Conservation (phyloP, 92 coral and sea anemone genomes). For the Actinernus sp. region DNA sequence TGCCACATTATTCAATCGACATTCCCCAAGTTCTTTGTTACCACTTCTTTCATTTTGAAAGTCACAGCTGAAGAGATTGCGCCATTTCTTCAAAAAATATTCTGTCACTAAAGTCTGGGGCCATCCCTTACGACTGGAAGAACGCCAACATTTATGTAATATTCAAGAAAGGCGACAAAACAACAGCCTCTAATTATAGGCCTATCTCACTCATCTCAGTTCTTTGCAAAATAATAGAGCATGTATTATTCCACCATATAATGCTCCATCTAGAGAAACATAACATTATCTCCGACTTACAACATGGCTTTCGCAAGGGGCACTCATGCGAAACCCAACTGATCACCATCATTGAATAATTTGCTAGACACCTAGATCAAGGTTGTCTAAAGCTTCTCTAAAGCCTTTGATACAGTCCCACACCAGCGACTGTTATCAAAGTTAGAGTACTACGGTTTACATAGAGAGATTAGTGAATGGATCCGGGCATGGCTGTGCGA, state of each 20-base stretch:
- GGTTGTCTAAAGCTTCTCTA: neutral
- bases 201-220: constrained; percentile 55
- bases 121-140: constrained; percentile 43
- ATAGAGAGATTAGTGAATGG: too few relatives aligned
- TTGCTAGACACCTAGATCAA: constrained; percentile 21
- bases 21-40: too few relatives aligned
- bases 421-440: neutral
- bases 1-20: too few relatives aligned
- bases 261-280: constrained; percentile 49
- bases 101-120: too few relatives aligned
- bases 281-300: constrained; percentile 43
- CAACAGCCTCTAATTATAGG: constrained; percentile 48
- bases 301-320: constrained; percentile 68
- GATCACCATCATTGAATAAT: constrained; percentile 35
- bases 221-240: constrained; percentile 36
- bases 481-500: too few relatives aligned
- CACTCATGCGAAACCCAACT: constrained; percentile 51
- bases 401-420: constrained; percentile 5
- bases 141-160: constrained; percentile 51
- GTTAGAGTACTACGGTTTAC: constrained; percentile 28
- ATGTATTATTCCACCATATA: constrained; percentile 50
- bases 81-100: too few relatives aligned
- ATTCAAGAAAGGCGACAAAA: constrained; percentile 45
- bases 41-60: too few relatives aligned
- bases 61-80: too few relatives aligned